phyloP scores from a whole-genome alignment of 1,140 invertebrate genomes.

The Chrysopa pallens region DNA sequence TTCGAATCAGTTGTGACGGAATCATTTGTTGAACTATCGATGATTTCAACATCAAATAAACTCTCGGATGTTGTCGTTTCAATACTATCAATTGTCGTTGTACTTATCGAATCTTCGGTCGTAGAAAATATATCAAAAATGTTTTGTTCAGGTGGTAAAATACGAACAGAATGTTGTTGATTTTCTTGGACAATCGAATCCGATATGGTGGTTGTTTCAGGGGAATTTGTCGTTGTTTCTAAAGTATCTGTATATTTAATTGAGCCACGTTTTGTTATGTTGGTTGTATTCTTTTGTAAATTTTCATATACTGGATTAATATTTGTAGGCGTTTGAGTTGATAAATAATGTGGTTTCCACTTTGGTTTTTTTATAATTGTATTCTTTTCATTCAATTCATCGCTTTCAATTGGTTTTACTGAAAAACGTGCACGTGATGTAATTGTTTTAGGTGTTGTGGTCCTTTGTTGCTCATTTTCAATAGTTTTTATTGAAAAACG shows the following conservation, averaged over 20 bases:
- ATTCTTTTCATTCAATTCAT: not conserved
- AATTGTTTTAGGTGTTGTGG: not conserved
- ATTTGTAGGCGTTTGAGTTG: not conserved
- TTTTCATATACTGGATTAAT: not conserved
- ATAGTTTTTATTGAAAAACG: not conserved
- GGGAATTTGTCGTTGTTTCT: not conserved
- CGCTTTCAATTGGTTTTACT: not conserved
- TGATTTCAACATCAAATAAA: not conserved
- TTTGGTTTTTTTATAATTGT: not conserved
- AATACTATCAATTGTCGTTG: not conserved
- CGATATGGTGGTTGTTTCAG: not conserved
- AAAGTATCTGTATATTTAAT: not conserved
- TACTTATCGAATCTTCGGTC: too few relatives aligned
- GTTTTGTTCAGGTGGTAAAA: not conserved
- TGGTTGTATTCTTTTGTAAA: not conserved
- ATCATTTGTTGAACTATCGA: not conserved
- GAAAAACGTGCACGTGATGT: conserved; percentile 2
- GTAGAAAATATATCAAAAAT: not conserved
- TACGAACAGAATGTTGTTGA: conserved; percentile 9
- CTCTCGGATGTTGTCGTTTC: not conserved
- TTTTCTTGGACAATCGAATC: conserved; percentile 8
- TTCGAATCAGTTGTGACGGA: not conserved
- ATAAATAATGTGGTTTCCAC: not conserved
- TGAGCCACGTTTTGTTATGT: not conserved
- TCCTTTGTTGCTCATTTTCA: conserved; percentile 3